Evolutionary conservation across 2,888 invertebrate genomes (phyloP).

Genomic region (Idaea aversata): DNA sequence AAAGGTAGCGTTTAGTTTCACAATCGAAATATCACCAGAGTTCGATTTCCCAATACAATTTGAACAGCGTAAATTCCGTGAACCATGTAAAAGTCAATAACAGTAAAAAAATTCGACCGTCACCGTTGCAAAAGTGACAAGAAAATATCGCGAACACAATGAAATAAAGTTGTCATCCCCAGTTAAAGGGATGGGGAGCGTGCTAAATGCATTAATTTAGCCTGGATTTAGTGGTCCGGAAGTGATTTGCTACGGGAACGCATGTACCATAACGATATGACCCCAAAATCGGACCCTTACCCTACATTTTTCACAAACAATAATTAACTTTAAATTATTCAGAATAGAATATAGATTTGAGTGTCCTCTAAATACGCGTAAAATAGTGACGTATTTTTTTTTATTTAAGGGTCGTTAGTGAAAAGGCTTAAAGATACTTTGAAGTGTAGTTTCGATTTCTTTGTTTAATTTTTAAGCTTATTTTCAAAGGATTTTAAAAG

Average conservation of each 20-base stretch:
- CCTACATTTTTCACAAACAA: conserved; percentile 46
- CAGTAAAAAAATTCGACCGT: conserved; percentile 24
- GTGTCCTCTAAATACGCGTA: conserved; percentile 46
- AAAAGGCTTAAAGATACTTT: conserved; percentile 49
- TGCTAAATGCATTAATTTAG: conserved; percentile 80
- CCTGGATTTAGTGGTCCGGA: conserved; percentile 80
- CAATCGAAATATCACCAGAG: too few species aligned
- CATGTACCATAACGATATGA: conserved; percentile 69
- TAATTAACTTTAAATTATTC: conserved; percentile 45
- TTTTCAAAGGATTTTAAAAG: conserved; percentile 7
- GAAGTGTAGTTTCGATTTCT: conserved; percentile 20
- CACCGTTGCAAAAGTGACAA: conserved; percentile 69
- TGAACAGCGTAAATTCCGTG: background rate
- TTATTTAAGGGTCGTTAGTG: conserved; percentile 61
- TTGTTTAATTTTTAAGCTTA: conserved; percentile 11
- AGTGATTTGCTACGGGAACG: conserved; percentile 80
- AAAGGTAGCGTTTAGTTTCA: too few species aligned
- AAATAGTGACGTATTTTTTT: conserved; percentile 56
- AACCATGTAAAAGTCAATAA: conserved; percentile 26
- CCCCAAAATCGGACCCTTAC: conserved; percentile 56
- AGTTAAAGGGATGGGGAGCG: conserved; percentile 70
- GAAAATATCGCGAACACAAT: conserved; percentile 75
- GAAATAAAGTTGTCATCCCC: conserved; percentile 80
- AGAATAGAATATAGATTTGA: conserved; percentile 31
- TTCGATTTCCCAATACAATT: background rate